A percentile compares a stretch with the other conserved stretches of the same genome.
These are phyloP conservation scores for Vollenhovia emeryi DNA, from an alignment of 1,140 invertebrate genomes.

Conservation along the genomic window DNA sequence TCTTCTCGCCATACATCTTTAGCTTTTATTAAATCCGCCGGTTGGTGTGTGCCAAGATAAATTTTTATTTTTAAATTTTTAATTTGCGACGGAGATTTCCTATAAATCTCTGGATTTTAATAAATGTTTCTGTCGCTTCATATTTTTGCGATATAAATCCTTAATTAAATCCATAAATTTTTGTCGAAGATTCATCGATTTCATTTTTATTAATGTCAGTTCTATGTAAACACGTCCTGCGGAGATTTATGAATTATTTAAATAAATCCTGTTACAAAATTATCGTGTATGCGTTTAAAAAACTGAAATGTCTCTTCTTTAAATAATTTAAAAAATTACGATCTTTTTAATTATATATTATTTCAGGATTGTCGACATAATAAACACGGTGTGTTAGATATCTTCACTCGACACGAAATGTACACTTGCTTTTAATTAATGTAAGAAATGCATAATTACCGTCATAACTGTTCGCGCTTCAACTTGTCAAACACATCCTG, in stretches of 20 bases:
- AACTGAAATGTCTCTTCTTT: neutral
- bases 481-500: neutral
- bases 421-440: slow-evolving; percentile 18
- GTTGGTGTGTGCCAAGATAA: neutral
- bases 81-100: neutral
- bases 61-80: neutral
- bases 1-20: neutral
- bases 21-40: neutral
- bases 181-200: neutral
- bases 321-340: neutral
- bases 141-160: neutral
- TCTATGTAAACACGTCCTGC: neutral
- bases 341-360: slow-evolving; percentile 11
- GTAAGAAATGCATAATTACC: slow-evolving; percentile 6
- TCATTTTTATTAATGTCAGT: neutral
- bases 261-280: neutral
- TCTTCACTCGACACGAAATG: neutral
- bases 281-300: neutral
- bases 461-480: neutral
- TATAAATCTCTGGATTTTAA: neutral
- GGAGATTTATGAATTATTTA: neutral
- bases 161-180: neutral
- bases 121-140: neutral
- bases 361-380: neutral
- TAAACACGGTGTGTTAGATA: no score